These are phyloP conservation scores for Eurystomus gularis DNA, from an alignment of 2,113 vertebrate species.

Conservation along the genomic window DNA sequence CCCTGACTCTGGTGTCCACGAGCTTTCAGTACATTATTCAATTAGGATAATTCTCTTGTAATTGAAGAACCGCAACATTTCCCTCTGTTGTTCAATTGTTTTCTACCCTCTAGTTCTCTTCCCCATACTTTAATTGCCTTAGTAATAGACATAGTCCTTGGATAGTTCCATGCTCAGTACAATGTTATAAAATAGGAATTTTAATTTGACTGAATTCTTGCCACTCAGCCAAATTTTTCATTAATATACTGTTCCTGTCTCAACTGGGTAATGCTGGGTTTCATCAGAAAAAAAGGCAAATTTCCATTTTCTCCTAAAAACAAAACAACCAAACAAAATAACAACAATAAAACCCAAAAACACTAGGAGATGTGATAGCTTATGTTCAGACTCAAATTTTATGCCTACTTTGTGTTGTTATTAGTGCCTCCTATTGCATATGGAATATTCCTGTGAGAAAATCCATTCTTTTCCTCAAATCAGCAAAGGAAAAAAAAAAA, in stretches of 20 bases:
- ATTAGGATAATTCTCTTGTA: neutral
- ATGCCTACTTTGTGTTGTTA: neutral
- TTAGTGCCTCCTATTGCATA: neutral
- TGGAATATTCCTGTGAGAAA: neutral
- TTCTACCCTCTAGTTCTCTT: neutral
- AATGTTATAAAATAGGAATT: neutral
- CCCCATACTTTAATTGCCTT: neutral
- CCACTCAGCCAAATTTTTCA: neutral
- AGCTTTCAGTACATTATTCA: neutral
- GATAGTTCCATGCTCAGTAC: neutral
- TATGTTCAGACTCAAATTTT: neutral
- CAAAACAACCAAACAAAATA: neutral
- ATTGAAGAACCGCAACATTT: neutral
- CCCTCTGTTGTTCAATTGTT: neutral
- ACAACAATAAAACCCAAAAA: neutral
- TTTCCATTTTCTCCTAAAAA: neutral
- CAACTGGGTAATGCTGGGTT: neutral
- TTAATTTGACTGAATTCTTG: neutral
- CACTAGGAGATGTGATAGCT: neutral
- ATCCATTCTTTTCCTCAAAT: neutral
- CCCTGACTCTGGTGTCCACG: neutral
- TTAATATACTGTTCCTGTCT: neutral
- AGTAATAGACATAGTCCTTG: neutral
- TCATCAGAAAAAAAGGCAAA: neutral
- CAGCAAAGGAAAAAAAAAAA: neutral